Base-by-base conservation (phyloP, 2,797 vertebrate genomes). In the Betta splendens region DNA sequence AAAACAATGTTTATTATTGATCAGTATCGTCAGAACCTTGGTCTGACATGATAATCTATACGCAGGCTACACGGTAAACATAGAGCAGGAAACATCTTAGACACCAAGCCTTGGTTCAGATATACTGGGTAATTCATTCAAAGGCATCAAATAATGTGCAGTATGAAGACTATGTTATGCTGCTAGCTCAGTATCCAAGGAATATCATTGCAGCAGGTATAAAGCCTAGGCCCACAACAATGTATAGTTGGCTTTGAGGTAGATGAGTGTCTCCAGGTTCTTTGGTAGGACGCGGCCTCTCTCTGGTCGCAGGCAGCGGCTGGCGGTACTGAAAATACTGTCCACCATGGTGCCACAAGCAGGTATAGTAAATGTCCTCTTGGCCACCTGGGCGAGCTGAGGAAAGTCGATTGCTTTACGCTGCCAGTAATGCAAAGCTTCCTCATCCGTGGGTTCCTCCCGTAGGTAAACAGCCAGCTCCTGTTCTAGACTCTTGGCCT, bases 321-420 rank as follows among this genome's bases (percentile, higher is more conserved):
- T 78, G 5, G 91, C 89, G 26, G 80, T 53, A 21, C 80, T 82
- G 71, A 93, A 93, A 71, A 93, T 92, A 60, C 80, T 87, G 64
- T 90, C 84, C 43, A 93, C 92, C 31, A 77, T 65, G 10, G 92
- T 91, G 66, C 87, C 78, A 66, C 89, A 89, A 16, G 92, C 92
- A 23, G 92, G 92, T 46, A 93, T 75, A 23, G 92, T 93, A 22
- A 93, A 92, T 1, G 91, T 87, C 51, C 86, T 89, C 78, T 92
- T 92, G 73, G 92, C 92, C 61, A 93, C 89, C 69, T 92, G 90
- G 55, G 92, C 80, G 16, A 93, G 89, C 59, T 90, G 69, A 29
- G 92, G 92, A 57, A 93, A 93, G 87, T 93, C 92, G 23, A 93
- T 91, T 5, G 87, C 87, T 75, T 93, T 93, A 54, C 92, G 91